Evolutionary conservation across 2,888 invertebrate species (phyloP), one percentile per base, ranked within the genome.

Genomic region (Zonitis immaculata): DNA sequence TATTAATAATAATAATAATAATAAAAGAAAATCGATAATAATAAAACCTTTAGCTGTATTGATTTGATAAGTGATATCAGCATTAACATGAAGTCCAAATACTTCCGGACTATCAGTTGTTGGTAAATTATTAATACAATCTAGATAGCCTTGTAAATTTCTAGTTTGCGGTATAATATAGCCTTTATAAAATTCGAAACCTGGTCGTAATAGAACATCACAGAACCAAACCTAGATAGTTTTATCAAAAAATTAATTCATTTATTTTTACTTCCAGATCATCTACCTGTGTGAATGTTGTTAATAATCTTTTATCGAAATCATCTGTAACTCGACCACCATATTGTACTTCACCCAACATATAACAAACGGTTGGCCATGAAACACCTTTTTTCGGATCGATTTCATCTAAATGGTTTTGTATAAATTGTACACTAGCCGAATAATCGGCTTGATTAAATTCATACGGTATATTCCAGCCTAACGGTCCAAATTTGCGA

Each of bases 181-280:
- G 30, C 90, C 91, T 68, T 88, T 90, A 73, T 94, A 93, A 77
- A 97, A 97, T 72, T 94, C 91, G 77, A 97, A 97, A 9, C 89
- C 88, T 6, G 89, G 88, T 46, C 89, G 80, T 43, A 97, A 79
- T 49, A 97, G 79, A 9, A 88, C 85, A 68, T 96, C 96, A 70
- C 91, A 93, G 77, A 97, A 96, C 96, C 96, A 97, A 1, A 91
- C 91, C n/a, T n/a, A n/a, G n/a, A n/a, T n/a, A n/a, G n/a, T n/a
- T n/a, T n/a, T n/a, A n/a, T n/a, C n/a, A n/a, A n/a, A n/a, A n/a
- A n/a, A n/a, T n/a, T n/a, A n/a, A n/a, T n/a, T n/a, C n/a, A n/a
- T n/a, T n/a, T n/a, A n/a, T n/a, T n/a, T n/a, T n/a, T n/a, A n/a
- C n/a, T n/a, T n/a, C n/a, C n/a, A n/a, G n/a, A n/a, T n/a, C n/a